phyloP scores from a whole-genome alignment of 2,797 vertebrate genomes.

The Lepilemur ruficaudatus region DNA sequence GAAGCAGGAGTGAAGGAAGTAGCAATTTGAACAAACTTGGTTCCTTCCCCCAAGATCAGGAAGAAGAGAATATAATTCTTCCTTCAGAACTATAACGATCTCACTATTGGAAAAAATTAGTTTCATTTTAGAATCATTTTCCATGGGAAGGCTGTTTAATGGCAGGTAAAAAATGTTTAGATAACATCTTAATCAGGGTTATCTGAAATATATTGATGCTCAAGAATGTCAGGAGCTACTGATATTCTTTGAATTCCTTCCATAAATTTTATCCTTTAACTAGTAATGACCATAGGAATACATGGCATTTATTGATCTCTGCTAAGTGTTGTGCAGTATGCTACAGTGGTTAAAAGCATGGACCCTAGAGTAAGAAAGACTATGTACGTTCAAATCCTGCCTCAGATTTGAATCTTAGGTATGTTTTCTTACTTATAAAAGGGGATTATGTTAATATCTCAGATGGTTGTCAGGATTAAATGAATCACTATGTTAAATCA shows the following conservation, averaged over 20 bases:
- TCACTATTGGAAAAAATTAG: not conserved
- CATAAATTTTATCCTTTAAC: not conserved
- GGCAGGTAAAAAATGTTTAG: not conserved
- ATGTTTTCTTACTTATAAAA: not conserved
- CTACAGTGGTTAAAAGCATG: not conserved
- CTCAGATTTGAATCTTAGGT: not conserved
- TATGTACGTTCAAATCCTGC: not conserved
- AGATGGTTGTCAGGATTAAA: not conserved
- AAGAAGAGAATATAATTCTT: not conserved
- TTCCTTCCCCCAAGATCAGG: not conserved
- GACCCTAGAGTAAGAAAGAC: not conserved
- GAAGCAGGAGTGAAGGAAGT: not conserved
- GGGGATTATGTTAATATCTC: not conserved
- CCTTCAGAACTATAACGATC: not conserved
- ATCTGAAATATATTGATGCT: not conserved
- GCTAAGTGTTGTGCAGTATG: not conserved
- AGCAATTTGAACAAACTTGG: constrained; percentile 18
- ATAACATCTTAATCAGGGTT: not conserved
- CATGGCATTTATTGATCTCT: not conserved
- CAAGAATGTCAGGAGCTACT: not conserved
- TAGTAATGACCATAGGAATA: not conserved
- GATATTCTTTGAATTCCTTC: not conserved
- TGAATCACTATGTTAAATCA: not conserved
- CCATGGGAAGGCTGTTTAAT: not conserved
- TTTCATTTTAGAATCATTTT: not conserved